Evolutionary conservation across 2,113 vertebrate species (phyloP), one percentile per base, ranked within the genome.

Genomic region (Leucopternis melanops): DNA sequence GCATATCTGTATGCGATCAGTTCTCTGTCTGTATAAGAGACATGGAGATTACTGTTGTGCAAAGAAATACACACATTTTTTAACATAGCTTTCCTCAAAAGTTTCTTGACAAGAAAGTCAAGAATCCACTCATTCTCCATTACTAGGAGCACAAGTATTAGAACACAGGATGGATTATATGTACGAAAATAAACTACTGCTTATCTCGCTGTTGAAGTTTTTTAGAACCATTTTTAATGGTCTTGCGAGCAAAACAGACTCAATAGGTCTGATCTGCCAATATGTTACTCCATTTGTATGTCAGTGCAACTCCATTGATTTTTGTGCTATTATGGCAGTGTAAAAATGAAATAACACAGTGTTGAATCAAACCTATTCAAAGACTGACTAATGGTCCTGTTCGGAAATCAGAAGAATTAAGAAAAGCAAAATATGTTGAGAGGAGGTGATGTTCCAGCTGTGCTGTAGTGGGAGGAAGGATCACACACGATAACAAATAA

Each of bases 331-430:
- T 91, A 82, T 18, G 42, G 57, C 81, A 77, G 72, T 9, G 38
- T 78, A 91, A 90, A 95, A 95, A 95, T 67, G 78, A 95, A 94
- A 85, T 85, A 94, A 82, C 73, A 75, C 31, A 45, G 74, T 29
- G 25, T 78, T 79, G 79, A 81, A 91, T 74, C 67, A 94, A 86
- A 91, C 44, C 66, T 61, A 50, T 88, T 91, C 73, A 70, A 87
- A 91, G 84, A 44, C 44, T 87, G 88, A 95, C n/a, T 77, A 91
- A 96, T 90, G 50, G 21, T 62, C 55, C 66, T 77, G 67, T 69
- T 95, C 81, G 92, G 91, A 89, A 90, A 94, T 70, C 70, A 90
- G 50, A 95, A 77, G n/a, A 91, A 88, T 86, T 92, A 96, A 85
- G 54, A 78, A 95, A 94, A 96, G 66, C 74, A 91, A 95, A 91